Evolutionary conservation across 2,888 invertebrate species (phyloP).

Genomic region (Nomada flava): DNA sequence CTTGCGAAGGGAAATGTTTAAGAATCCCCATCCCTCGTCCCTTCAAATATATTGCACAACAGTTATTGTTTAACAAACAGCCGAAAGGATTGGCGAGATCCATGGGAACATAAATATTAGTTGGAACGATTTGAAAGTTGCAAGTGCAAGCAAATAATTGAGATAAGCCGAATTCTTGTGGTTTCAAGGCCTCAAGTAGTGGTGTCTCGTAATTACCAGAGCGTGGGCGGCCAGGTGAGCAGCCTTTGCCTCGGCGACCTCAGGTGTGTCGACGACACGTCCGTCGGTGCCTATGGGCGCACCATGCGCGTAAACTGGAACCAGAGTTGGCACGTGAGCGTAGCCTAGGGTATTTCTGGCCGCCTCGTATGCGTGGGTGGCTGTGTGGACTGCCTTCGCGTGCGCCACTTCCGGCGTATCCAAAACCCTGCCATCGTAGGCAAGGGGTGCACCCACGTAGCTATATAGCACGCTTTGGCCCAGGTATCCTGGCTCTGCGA

Average conservation of each 20-base stretch:
- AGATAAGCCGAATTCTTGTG: neutral
- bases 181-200: too few relatives aligned
- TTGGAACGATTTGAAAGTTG: too few relatives aligned
- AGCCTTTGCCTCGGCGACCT: conserved; percentile 80
- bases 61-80: too few relatives aligned
- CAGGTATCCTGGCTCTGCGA: conserved; percentile 66
- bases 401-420: conserved; percentile 82
- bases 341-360: conserved; percentile 73
- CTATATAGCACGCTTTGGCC: conserved; percentile 32
- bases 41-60: too few relatives aligned
- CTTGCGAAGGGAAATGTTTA: too few relatives aligned
- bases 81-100: too few relatives aligned
- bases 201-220: conserved; percentile 54
- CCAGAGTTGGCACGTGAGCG: conserved; percentile 46
- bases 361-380: conserved; percentile 82
- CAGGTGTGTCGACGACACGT: conserved; percentile 80
- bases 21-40: too few relatives aligned
- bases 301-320: conserved; percentile 64
- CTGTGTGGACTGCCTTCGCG: conserved; percentile 84
- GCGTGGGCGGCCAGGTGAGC: conserved; percentile 78
- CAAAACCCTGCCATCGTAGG: conserved; percentile 75
- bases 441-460: conserved; percentile 72
- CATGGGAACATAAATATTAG: too few relatives aligned
- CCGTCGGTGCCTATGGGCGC: conserved; percentile 80
- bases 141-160: neutral